Conservation (phyloP, 1,140 invertebrate genomes). For the Papilio polyxenes region DNA sequence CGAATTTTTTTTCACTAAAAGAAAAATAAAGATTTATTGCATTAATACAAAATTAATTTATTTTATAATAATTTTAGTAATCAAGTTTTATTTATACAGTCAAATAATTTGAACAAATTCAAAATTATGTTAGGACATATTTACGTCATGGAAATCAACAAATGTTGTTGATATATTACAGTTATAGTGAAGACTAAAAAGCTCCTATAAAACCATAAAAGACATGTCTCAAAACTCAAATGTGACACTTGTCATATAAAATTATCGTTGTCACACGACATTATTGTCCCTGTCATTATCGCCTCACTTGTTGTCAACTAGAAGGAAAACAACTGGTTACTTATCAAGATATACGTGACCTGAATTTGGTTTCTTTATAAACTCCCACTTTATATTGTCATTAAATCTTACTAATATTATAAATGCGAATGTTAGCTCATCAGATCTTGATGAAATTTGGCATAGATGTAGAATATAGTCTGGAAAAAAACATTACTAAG, state of each 20-base stretch:
- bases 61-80: neutral
- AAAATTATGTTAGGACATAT: neutral
- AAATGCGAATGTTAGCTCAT: too few relatives aligned
- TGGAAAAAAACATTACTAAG: too few relatives aligned
- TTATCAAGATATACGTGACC: constrained; percentile 19
- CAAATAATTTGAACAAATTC: neutral
- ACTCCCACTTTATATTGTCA: neutral
- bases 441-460: too few relatives aligned
- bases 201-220: too few relatives aligned
- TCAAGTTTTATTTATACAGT: neutral
- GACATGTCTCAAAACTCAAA: neutral
- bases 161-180: too few relatives aligned
- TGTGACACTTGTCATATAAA: neutral
- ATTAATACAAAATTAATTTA: neutral
- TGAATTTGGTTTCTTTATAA: neutral
- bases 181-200: too few relatives aligned
- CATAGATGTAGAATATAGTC: too few relatives aligned
- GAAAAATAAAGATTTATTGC: neutral
- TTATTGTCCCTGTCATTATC: neutral
- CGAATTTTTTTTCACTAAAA: neutral
- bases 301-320: neutral
- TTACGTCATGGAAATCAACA: too few relatives aligned
- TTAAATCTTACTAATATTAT: neutral
- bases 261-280: neutral
- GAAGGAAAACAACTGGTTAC: constrained; percentile 20